A percentile compares a stretch with the other conserved stretches of the same genome.
These are phyloP conservation scores for Pseudorasbora parva DNA, from an alignment of 2,113 vertebrate genomes.

Conservation along the genomic window DNA sequence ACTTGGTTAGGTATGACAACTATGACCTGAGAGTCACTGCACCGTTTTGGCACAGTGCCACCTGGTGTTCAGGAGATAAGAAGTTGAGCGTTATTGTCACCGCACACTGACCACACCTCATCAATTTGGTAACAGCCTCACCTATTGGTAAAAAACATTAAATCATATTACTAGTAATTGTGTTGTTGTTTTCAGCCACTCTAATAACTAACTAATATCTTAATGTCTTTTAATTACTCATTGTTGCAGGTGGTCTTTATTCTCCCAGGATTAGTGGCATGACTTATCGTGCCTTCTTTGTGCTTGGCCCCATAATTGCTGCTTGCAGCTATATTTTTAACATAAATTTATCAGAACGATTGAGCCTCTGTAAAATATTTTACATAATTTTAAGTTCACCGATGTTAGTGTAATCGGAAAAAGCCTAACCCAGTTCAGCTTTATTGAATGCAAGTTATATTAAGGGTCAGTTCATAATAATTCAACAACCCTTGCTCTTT, in stretches of 20 bases:
- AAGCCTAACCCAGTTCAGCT: not conserved
- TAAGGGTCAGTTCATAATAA: not conserved
- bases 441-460: not conserved
- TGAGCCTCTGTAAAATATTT: not conserved
- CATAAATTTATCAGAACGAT: not conserved
- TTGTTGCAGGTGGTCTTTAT: not conserved
- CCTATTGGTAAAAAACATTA: not conserved
- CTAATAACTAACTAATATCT: not conserved
- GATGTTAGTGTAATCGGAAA: not conserved
- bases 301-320: no score
- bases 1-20: not conserved
- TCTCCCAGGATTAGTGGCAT: not conserved
- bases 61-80: not conserved
- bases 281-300: no score
- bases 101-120: not conserved
- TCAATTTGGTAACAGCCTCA: not conserved
- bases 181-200: not conserved
- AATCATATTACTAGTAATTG: not conserved
- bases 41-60: not conserved
- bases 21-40: not conserved
- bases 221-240: not conserved
- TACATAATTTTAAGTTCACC: not conserved
- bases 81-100: not conserved
- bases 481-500: not conserved
- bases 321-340: not conserved